These are phyloP conservation scores for Pseudolaguvia tuberculata DNA, from an alignment of 2,113 vertebrate genomes.

Conservation along the genomic window DNA sequence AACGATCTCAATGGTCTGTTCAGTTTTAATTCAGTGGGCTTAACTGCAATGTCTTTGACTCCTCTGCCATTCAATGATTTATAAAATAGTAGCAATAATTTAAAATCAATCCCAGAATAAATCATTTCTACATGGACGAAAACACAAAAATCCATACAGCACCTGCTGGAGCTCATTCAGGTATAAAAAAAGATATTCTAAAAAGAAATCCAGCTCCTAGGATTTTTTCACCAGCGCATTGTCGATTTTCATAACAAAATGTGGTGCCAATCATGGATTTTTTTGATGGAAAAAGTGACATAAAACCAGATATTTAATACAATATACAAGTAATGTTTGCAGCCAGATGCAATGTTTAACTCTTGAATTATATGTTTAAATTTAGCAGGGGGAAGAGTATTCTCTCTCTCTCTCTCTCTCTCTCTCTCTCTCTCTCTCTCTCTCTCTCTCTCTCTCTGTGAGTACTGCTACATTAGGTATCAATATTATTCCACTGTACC, in stretches of 20 bases:
- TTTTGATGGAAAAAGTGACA: background rate
- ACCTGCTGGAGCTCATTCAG: background rate
- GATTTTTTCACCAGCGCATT: too few relatives aligned
- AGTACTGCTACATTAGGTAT: conserved; percentile 28
- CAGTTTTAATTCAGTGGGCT: too few relatives aligned
- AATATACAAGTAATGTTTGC: background rate
- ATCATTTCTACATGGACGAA: background rate
- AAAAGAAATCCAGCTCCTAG: background rate
- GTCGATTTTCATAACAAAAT: background rate
- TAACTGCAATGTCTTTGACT: too few relatives aligned
- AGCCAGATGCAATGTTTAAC: background rate
- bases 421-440: too few relatives aligned
- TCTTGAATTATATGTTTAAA: background rate
- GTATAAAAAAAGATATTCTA: background rate
- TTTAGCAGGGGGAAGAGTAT: background rate
- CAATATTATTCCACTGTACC: conserved; percentile 41
- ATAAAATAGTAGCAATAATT: too few relatives aligned
- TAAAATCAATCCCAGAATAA: too few relatives aligned
- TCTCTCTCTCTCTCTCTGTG: conserved; percentile 2
- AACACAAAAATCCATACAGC: background rate
- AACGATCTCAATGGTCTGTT: too few relatives aligned
- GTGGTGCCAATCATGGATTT: background rate
- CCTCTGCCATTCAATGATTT: too few relatives aligned
- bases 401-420: background rate
- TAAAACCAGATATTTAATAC: background rate